phyloP scores from a whole-genome alignment of 1,140 invertebrate species.

The Gonioctena quinquepunctata region DNA sequence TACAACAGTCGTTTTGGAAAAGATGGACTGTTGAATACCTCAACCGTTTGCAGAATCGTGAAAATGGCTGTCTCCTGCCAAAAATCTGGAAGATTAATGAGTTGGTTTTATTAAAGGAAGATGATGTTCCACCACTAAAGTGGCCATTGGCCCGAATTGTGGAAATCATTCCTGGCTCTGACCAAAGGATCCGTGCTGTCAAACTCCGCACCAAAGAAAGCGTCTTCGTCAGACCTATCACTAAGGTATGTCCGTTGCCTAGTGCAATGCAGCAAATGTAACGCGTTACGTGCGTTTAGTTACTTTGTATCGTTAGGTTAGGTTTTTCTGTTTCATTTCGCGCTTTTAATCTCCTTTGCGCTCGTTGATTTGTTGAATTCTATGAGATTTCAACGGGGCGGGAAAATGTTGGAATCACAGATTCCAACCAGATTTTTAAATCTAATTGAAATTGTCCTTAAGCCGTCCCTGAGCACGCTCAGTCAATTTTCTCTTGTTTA shows the following conservation, averaged over 20 bases:
- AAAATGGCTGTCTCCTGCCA: conserved; percentile 1
- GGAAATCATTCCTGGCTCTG: conserved; percentile 6
- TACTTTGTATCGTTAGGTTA: not conserved
- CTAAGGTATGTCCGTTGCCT: not conserved
- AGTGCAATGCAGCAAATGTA: not conserved
- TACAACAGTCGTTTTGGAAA: conserved; percentile 45
- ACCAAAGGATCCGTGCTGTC: conserved; percentile 9
- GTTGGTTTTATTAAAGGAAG: conserved; percentile 49
- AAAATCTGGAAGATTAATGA: not conserved
- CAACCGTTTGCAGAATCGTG: conserved; percentile 12
- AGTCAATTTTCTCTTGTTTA: not conserved
- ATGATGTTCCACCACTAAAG: conserved; percentile 44
- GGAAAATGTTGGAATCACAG: not conserved
- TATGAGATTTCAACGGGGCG: not conserved
- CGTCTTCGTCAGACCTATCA: not conserved
- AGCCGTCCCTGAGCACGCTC: not conserved
- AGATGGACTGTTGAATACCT: conserved; percentile 48
- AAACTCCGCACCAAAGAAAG: not conserved
- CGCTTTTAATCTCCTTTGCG: not conserved
- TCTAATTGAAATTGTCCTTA: not conserved
- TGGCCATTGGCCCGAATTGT: conserved; percentile 44
- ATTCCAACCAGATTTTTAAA: not conserved
- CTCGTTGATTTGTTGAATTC: not conserved
- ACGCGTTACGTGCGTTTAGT: not conserved
- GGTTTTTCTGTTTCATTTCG: not conserved